These are phyloP conservation scores for Choristoneura rosaceana DNA, from an alignment of 2,888 invertebrate species.

Conservation along the genomic window DNA sequence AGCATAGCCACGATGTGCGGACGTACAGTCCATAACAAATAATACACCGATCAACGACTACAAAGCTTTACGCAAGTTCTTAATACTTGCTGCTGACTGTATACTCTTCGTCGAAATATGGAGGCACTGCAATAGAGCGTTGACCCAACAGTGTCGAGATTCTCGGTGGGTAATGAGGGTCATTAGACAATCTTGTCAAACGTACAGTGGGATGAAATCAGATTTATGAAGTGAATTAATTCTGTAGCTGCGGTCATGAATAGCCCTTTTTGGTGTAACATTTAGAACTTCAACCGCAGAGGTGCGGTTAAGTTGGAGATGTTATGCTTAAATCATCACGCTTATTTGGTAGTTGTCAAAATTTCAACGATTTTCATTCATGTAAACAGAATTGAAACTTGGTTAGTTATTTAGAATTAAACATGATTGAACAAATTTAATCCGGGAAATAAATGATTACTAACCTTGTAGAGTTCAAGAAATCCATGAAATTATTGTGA, in stretches of 20 bases:
- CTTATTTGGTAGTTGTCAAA: background rate
- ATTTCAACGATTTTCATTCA: background rate
- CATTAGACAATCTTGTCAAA: constrained; percentile 39
- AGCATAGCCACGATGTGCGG: constrained; percentile 16
- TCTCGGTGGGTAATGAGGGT: constrained; percentile 33
- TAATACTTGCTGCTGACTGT: background rate
- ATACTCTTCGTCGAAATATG: constrained; percentile 30
- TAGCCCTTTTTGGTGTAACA: background rate
- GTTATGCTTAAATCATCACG: background rate
- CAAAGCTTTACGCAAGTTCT: background rate
- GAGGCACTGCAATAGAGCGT: constrained; percentile 31
- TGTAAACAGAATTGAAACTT: background rate
- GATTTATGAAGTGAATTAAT: constrained; percentile 23
- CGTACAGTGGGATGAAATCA: constrained; percentile 19
- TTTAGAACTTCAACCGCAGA: constrained; percentile 4
- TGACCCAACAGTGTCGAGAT: constrained; percentile 38
- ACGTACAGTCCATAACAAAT: background rate
- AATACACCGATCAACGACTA: background rate
- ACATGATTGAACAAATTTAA: background rate
- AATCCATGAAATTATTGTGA: background rate
- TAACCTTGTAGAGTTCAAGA: too few relatives aligned
- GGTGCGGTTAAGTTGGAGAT: background rate
- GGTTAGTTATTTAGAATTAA: background rate
- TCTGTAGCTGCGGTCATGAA: constrained; percentile 11
- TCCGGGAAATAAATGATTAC: background rate